Evolutionary conservation across 2,888 invertebrate species (phyloP).

Genomic region (Acheta domesticus): DNA sequence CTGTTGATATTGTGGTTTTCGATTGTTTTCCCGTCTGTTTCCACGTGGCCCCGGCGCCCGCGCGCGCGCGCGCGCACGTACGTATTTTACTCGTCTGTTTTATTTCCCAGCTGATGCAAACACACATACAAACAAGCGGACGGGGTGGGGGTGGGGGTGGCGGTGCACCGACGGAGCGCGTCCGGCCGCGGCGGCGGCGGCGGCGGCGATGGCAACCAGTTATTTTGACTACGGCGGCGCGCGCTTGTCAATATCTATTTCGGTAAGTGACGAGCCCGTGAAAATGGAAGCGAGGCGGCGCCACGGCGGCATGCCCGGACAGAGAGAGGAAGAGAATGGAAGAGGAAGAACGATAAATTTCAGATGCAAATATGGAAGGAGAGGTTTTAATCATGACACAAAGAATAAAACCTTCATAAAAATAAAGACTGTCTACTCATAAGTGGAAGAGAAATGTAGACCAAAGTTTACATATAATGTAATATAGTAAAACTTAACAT

Average conservation of each 20-base stretch:
- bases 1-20: slow-evolving; percentile 18
- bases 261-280: slow-evolving; percentile 5
- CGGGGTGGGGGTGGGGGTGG: background rate
- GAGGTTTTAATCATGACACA: too few species aligned
- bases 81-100: slow-evolving; percentile 4
- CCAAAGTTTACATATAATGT: too few species aligned
- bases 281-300: background rate
- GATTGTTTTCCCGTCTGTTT: slow-evolving; percentile 18
- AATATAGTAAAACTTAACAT: too few species aligned
- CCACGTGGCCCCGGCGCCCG: background rate
- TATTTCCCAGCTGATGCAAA: slow-evolving; percentile 18
- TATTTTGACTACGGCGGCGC: background rate
- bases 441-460: too few species aligned
- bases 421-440: too few species aligned
- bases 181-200: background rate
- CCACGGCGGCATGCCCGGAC: background rate
- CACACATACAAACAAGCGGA: background rate
- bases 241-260: slow-evolving; percentile 1
- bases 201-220: background rate
- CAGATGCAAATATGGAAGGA: too few species aligned
- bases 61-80: background rate
- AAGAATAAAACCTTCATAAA: too few species aligned
- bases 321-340: background rate
- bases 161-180: background rate
- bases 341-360: background rate